Base-by-base conservation (phyloP, 2,113 vertebrate species). In the Todiramphus chloris region DNA sequence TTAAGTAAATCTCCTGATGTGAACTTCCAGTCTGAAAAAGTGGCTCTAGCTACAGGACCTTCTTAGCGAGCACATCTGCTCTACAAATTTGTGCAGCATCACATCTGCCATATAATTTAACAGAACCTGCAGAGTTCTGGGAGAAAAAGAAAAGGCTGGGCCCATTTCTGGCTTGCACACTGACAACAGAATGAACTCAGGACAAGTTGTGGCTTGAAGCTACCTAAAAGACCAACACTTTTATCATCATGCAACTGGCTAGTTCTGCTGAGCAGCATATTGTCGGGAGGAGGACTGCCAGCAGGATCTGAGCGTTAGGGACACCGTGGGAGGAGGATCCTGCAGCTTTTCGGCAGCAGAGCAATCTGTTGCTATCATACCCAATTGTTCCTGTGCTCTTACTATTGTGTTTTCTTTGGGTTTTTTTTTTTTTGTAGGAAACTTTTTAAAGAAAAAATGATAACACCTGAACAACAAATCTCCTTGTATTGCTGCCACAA, bases 41-140 rank as follows among this genome's bases (percentile, higher is more conserved):
- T 8, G 5, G n/a, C 69, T 73, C 87, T 89, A 70, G 72, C 88
- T 86, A 39, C 72, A 90, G 83, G 92, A 88, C 92, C 76, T 85
- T 77, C 70, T 48, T 9, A 69, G 72, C 37, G 94, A 92, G 66
- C 76, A 83, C 91, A 83, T 86, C 88, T 96, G 89, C 79, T 86
- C 9, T 0, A 53, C 64, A 77, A 10, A 80, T 83, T 41, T 31
- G 74, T 58, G 44, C 82, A 88, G 67, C 70, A 62, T 50, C 78
- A 69, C 85, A 83, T 88, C 94, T 97, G 90, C 39, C 55, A 12
- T 1, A 4, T 23, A 43, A 19, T 81, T 75, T 30, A 84, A 56
- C 48, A 43, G 23, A 81, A 63, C 51, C 53, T 76, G 67, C 72
- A 74, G 46, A 77, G 51, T 50, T 63, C 72, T 63, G 89, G 33